Conservation (phyloP, 2,797 vertebrate species). For the Avahi laniger region DNA sequence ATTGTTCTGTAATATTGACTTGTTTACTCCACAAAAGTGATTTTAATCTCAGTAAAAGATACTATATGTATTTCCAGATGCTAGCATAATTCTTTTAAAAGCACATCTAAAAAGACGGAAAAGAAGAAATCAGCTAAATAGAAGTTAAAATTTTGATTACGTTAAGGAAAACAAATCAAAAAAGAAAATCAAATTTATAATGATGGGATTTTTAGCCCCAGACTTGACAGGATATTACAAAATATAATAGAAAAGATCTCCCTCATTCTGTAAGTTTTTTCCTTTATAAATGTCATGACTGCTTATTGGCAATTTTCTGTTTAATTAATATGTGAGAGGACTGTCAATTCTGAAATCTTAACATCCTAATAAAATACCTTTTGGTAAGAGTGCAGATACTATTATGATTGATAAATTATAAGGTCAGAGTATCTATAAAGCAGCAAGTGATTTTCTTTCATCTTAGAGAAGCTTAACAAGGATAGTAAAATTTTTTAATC, state of each 20-base stretch:
- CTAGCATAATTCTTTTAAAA: background rate
- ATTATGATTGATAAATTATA: slow-evolving; percentile 57
- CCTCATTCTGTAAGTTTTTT: background rate
- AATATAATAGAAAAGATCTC: background rate
- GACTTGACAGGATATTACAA: background rate
- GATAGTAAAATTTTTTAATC: slow-evolving; percentile 45
- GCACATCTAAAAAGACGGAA: background rate
- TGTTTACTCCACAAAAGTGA: slow-evolving; percentile 27
- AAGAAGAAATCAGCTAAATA: background rate
- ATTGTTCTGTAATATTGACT: background rate
- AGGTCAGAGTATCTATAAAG: slow-evolving; percentile 31
- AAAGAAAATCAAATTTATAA: background rate
- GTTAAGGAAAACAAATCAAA: background rate
- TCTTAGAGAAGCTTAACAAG: slow-evolving; percentile 38
- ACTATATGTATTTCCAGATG: background rate
- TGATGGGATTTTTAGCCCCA: background rate
- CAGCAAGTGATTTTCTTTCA: background rate
- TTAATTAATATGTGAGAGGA: background rate
- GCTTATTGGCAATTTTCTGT: slow-evolving; percentile 47
- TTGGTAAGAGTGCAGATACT: slow-evolving; percentile 44
- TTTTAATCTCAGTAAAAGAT: background rate
- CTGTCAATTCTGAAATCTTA: slow-evolving; percentile 65
- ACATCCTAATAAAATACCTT: slow-evolving; percentile 65
- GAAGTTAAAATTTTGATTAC: background rate
- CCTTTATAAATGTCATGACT: background rate